Evolutionary conservation across 92 coral and sea anemone species (phyloP).

Genomic region (Zoanthus sansibaricus): DNA sequence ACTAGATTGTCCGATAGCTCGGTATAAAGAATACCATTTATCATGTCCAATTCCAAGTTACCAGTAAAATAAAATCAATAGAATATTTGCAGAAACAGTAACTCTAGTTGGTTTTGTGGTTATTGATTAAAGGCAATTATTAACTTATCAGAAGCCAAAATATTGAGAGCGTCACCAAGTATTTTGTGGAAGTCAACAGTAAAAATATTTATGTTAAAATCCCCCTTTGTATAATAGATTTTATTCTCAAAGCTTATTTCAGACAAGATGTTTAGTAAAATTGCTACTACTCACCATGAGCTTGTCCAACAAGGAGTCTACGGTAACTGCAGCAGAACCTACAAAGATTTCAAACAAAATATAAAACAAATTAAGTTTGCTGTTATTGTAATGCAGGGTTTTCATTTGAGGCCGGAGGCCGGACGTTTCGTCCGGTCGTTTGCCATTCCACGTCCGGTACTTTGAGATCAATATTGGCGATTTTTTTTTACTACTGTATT

Average conservation of each 20-base stretch:
- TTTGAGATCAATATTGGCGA: no score
- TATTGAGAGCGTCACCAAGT: background rate
- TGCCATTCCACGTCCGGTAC: no score
- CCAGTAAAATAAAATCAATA: background rate
- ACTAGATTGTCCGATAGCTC: no score
- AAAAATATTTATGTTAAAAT: no score
- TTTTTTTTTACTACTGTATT: no score
- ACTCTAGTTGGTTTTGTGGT: background rate
- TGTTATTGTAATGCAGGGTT: background rate
- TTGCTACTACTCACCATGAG: slow-evolving; percentile 68
- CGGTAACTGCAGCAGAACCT: slow-evolving; percentile 55
- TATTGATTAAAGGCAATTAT: background rate
- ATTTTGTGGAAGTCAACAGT: background rate
- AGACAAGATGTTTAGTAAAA: background rate
- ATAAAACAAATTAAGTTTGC: background rate
- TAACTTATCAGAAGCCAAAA: background rate
- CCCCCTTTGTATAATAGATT: background rate
- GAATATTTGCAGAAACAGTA: background rate
- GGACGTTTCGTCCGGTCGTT: no score
- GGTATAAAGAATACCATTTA: background rate
- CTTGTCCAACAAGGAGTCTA: slow-evolving; percentile 79
- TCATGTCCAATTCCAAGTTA: background rate
- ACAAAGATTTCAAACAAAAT: background rate
- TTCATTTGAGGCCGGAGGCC: no score
- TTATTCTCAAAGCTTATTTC: background rate